Percentiles rank a stretch among this genome's conserved stretches.
These are phyloP conservation scores for Phenacoccus solenopsis DNA, from an alignment of 1,140 invertebrate genomes.

Conservation along the genomic window DNA sequence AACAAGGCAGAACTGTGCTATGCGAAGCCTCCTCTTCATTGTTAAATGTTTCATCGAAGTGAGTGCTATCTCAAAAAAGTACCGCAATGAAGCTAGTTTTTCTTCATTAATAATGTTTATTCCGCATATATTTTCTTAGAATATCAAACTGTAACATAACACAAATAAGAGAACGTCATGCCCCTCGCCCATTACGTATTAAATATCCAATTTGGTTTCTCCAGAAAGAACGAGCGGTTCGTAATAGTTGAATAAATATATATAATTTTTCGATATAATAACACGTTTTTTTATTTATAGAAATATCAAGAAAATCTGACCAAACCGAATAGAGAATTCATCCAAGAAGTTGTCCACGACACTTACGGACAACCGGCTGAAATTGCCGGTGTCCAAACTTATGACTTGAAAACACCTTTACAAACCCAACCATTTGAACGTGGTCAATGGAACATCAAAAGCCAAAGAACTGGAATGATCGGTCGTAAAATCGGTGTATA, in stretches of 20 bases:
- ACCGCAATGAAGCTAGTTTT: too few species aligned
- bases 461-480: conserved; percentile 68
- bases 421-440: conserved; percentile 40
- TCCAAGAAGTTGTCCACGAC: conserved; percentile 62
- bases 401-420: conserved; percentile 39
- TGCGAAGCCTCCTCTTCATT: neutral
- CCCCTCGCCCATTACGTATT: conserved; percentile 18
- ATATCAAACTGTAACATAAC: neutral
- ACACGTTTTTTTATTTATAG: conserved; percentile 38
- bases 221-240: conserved; percentile 27
- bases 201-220: conserved; percentile 29
- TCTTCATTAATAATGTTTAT: too few species aligned
- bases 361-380: conserved; percentile 40
- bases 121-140: neutral
- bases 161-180: conserved; percentile 12
- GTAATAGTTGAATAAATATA: too few species aligned
- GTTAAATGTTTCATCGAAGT: neutral
- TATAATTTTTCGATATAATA: neutral
- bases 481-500: conserved; percentile 86
- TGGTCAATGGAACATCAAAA: conserved; percentile 47
- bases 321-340: conserved; percentile 63
- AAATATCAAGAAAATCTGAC: conserved; percentile 55
- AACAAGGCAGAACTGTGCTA: neutral
- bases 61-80: too few species aligned
- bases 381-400: conserved; percentile 33